phyloP scores from a whole-genome alignment of 2,797 vertebrate species.

The Paguma larvata region DNA sequence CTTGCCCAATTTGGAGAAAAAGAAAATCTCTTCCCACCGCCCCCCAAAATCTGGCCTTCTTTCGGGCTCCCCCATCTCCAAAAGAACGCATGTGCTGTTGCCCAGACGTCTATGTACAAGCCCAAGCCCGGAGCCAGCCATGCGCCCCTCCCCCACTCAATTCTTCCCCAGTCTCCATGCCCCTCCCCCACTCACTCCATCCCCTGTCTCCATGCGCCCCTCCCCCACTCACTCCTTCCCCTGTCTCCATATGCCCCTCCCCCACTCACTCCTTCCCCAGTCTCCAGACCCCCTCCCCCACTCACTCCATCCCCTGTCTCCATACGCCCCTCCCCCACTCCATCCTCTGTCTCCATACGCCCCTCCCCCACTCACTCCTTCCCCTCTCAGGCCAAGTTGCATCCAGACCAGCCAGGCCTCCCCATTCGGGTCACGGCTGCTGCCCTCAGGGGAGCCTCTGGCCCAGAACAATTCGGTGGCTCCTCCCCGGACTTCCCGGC shows the following conservation, averaged over 20 bases:
- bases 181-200: too few relatives aligned
- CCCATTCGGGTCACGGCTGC: too few relatives aligned
- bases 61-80: neutral
- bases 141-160: fast-evolving
- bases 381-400: neutral
- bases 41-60: neutral
- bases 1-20: neutral
- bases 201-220: too few relatives aligned
- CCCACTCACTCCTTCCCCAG: fast-evolving
- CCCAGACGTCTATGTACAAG: neutral
- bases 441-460: neutral
- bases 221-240: fast-evolving
- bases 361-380: fast-evolving
- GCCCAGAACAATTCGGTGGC: neutral
- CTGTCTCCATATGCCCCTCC: neutral
- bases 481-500: neutral
- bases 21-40: neutral
- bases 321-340: fast-evolving
- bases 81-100: neutral
- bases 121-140: neutral
- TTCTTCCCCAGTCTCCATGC: neutral
- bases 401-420: neutral
- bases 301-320: too few relatives aligned
- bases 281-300: too few relatives aligned
- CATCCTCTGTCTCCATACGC: neutral